phyloP scores from a whole-genome alignment of 2,888 invertebrate genomes.

The Pegoplata infirma region DNA sequence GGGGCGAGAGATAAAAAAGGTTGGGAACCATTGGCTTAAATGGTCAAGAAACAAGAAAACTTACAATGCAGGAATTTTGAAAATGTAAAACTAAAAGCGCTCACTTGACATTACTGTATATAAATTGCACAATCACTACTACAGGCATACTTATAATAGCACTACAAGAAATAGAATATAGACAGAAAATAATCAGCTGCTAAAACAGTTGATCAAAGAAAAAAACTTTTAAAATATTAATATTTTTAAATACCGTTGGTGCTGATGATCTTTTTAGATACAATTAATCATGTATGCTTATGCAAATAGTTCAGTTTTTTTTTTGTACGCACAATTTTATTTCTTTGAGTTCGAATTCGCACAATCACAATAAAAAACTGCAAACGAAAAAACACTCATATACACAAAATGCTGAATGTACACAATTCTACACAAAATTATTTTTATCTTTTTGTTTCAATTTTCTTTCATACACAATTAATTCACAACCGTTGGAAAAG shows the following conservation, averaged over 20 bases:
- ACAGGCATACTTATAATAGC: background rate
- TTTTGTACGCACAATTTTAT: background rate
- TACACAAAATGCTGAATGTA: slow-evolving; percentile 21
- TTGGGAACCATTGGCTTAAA: too few relatives aligned
- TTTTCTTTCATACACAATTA: background rate
- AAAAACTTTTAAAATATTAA: too few relatives aligned
- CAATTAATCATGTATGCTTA: too few relatives aligned
- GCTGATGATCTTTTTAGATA: background rate
- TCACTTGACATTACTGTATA: too few relatives aligned
- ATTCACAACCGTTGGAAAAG: background rate
- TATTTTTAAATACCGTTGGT: background rate
- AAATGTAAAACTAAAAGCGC: too few relatives aligned
- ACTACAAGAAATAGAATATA: background rate
- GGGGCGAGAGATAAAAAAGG: too few relatives aligned
- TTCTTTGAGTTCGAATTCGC: background rate
- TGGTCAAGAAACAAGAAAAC: too few relatives aligned
- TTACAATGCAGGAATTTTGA: too few relatives aligned
- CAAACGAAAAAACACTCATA: slow-evolving; percentile 19
- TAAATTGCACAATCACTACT: background rate
- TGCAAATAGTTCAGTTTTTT: background rate
- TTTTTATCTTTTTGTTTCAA: background rate
- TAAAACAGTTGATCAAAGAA: background rate
- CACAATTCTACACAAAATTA: background rate
- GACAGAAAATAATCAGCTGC: background rate
- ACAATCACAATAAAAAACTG: slow-evolving; percentile 6